These are phyloP conservation scores for Argyresthia goedartella DNA, from an alignment of 2,888 invertebrate genomes.

Conservation along the genomic window DNA sequence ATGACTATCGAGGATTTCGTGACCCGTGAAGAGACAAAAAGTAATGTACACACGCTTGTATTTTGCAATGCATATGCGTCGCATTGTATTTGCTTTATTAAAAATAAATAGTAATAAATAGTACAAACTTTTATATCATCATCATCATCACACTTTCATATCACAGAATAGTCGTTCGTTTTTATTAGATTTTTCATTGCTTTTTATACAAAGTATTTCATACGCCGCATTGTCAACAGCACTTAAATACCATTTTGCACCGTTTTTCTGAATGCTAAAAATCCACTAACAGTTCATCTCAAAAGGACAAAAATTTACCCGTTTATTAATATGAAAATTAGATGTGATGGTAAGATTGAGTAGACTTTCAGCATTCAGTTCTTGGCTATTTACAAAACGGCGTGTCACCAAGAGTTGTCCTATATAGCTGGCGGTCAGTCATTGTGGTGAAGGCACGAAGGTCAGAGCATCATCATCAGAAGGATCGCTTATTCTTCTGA, in stretches of 20 bases:
- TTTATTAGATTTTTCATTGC: constrained; percentile 31
- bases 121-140: constrained; percentile 9
- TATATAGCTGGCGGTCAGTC: constrained; percentile 1
- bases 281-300: too few species aligned
- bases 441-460: not conserved
- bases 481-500: constrained; percentile 8
- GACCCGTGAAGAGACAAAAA: too few species aligned
- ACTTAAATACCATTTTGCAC: not conserved
- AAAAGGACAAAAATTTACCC: too few species aligned
- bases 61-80: constrained; percentile 59
- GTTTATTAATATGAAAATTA: not conserved
- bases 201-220: constrained; percentile 1
- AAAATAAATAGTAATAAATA: constrained; percentile 40
- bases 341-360: not conserved
- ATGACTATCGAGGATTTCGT: too few species aligned
- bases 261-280: too few species aligned
- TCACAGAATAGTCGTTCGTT: constrained; percentile 62
- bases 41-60: too few species aligned
- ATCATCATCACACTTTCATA: constrained; percentile 45
- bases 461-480: not conserved
- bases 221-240: not conserved
- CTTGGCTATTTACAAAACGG: not conserved
- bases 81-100: constrained; percentile 61
- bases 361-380: not conserved
- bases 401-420: not conserved